Evolutionary conservation across 1,140 invertebrate genomes (phyloP).

Genomic region (Homarus americanus): DNA sequence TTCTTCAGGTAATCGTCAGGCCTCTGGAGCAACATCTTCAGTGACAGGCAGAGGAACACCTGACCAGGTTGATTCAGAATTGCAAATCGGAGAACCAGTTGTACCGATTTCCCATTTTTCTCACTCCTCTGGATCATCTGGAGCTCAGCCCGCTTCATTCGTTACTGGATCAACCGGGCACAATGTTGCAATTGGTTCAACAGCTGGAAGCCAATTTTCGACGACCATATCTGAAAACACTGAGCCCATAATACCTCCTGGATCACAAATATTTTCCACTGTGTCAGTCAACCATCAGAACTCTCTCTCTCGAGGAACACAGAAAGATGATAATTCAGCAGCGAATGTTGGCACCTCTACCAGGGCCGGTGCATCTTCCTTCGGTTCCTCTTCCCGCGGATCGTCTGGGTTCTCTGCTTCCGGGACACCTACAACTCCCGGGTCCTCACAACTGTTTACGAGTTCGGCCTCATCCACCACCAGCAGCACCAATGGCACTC

Average conservation of each 20-base stretch:
- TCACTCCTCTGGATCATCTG: not conserved
- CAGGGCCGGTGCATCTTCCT: not conserved
- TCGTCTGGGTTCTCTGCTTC: not conserved
- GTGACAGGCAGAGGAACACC: not conserved
- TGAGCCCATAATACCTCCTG: constrained; percentile 2
- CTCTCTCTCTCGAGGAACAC: not conserved
- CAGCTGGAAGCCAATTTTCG: not conserved
- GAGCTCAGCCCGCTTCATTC: not conserved
- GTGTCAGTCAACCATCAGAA: constrained; percentile 8
- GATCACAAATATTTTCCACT: not conserved
- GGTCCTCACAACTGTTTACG: not conserved
- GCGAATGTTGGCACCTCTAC: not conserved
- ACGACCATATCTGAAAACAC: not conserved
- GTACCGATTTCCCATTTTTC: not conserved
- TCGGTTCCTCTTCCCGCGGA: not conserved
- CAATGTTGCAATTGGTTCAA: not conserved
- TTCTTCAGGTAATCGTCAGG: not conserved
- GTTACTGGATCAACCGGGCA: not conserved
- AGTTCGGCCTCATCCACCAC: no score
- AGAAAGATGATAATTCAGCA: not conserved
- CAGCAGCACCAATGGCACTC: not conserved
- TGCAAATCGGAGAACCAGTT: not conserved
- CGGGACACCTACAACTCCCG: not conserved
- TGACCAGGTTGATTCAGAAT: not conserved
- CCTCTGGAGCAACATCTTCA: not conserved